Evolutionary conservation across 2,113 vertebrate species (phyloP), one percentile per base, ranked within the genome.

Genomic region (Benthochromis sp.): DNA sequence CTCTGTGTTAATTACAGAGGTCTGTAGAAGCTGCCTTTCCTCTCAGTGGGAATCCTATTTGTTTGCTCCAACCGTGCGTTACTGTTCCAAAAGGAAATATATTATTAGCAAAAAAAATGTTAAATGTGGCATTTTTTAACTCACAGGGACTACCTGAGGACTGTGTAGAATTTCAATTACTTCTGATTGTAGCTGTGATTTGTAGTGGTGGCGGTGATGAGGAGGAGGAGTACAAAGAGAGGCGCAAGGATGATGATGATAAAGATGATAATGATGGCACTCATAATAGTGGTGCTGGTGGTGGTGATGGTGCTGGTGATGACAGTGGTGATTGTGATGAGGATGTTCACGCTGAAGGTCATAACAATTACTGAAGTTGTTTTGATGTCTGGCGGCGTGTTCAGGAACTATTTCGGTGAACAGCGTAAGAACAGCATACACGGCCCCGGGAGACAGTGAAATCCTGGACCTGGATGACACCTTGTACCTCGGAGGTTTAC

Each of bases 321-420:
- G 91, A 91, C 53, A 57, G 45, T 55, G 34, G 57, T 80, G 53
- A 89, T 78, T 84, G 85, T 73, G 87, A 84, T 88, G 89, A 86
- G 50, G 61, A 71, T 83, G 90, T 79, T 89, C 82, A 52, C 5
- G 3, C 6, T 83, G 84, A 90, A 91, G 85, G 91, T 91, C 87
- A 84, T 34, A 29, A 45, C 16, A 21, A 84, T 90, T 81, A 59
- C 76, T 86, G 69, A 92, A 31, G 78, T 87, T 88, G 82, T 71
- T 92, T 82, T 71, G 40, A 27, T 91, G 84, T 88, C 17, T 82
- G 27, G 10, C 27, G 12, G 54, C 88, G 12, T n/a, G 14, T 84
- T 31, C 90, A 97, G 98, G 99, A 90, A 99, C 98, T 63, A 99
- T 99, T 96, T 99, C 99, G 45, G 98, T 99, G 95, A 99, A 99